These are phyloP conservation scores for Peromyscus eremicus DNA, from an alignment of 2,797 vertebrate species.

Conservation along the genomic window DNA sequence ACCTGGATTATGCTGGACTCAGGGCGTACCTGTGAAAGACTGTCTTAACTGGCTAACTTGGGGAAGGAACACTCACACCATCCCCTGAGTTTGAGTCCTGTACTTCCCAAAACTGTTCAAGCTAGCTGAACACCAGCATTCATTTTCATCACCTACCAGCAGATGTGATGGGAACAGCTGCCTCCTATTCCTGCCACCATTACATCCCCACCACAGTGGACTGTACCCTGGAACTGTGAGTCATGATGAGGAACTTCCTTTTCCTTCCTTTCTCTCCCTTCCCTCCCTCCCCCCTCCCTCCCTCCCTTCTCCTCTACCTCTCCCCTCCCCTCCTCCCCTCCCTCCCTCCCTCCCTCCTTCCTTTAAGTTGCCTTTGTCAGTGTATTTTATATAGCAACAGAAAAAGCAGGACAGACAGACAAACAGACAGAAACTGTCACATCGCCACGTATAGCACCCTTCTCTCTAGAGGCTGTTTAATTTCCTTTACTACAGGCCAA, in stretches of 20 bases:
- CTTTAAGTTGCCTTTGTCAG: neutral
- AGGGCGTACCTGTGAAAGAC: neutral
- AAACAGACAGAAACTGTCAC: neutral
- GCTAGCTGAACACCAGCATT: neutral
- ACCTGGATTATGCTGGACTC: neutral
- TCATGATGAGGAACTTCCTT: neutral
- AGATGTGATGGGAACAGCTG: neutral
- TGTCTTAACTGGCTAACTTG: neutral
- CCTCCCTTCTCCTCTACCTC: neutral
- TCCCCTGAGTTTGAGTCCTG: neutral
- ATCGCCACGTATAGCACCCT: neutral
- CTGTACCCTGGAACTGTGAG: neutral
- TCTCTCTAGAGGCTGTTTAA: neutral
- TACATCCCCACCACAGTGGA: neutral
- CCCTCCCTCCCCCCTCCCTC: neutral
- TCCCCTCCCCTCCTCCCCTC: rapidly evolving
- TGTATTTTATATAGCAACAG: neutral
- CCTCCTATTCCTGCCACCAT: neutral
- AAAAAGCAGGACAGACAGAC: neutral
- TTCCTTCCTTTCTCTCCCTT: neutral
- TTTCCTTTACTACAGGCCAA: neutral
- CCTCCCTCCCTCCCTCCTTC: neutral
- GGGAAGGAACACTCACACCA: neutral
- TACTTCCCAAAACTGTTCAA: neutral
- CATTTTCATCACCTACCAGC: neutral